Evolutionary conservation across 2,113 vertebrate genomes (phyloP).

Genomic region (Cololabis saira): DNA sequence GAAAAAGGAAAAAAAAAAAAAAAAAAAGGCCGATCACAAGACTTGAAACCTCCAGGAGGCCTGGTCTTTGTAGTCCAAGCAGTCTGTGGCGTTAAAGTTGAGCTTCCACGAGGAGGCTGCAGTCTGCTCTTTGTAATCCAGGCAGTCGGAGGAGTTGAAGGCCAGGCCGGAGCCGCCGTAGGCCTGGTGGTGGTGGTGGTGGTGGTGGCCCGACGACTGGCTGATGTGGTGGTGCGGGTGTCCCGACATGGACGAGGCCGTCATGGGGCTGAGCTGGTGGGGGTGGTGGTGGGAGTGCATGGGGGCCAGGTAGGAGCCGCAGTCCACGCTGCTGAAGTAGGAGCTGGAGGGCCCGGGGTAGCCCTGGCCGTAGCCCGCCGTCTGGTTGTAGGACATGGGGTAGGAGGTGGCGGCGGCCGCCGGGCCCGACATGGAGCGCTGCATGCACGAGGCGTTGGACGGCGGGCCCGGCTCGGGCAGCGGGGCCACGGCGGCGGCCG

Average conservation of each 20-base stretch:
- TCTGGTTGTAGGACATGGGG: constrained; percentile 94
- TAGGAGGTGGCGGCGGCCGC: constrained; percentile 85
- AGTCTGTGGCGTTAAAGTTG: constrained; percentile 98
- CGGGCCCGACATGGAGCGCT: constrained; percentile 85
- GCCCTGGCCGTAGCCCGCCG: constrained; percentile 90
- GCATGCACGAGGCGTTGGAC: constrained; percentile 93
- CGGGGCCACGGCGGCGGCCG: constrained; percentile 81
- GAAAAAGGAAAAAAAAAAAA: constrained; percentile 7
- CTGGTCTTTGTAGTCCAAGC: constrained; percentile 99
- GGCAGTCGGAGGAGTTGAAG: constrained; percentile 97
- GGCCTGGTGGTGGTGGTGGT: constrained; percentile 93
- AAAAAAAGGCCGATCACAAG: constrained; percentile 85
- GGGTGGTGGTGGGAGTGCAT: constrained; percentile 96
- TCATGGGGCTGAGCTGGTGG: constrained; percentile 97
- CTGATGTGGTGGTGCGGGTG: constrained; percentile 91
- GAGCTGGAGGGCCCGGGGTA: constrained; percentile 91
- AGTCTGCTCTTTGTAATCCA: constrained; percentile 98
- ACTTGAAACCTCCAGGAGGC: constrained; percentile 99
- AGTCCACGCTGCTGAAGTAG: constrained; percentile 96
- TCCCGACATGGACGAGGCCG: constrained; percentile 90
- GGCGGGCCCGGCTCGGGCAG: constrained; percentile 87
- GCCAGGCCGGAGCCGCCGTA: constrained; percentile 88
- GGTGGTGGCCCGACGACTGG: constrained; percentile 92
- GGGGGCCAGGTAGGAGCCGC: constrained; percentile 93
- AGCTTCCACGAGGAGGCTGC: constrained; percentile 94